Percentiles rank a stretch among this genome's conserved stretches.
Conservation (phyloP, 2,797 vertebrate genomes). For the Dicrostonyx torquatus region DNA sequence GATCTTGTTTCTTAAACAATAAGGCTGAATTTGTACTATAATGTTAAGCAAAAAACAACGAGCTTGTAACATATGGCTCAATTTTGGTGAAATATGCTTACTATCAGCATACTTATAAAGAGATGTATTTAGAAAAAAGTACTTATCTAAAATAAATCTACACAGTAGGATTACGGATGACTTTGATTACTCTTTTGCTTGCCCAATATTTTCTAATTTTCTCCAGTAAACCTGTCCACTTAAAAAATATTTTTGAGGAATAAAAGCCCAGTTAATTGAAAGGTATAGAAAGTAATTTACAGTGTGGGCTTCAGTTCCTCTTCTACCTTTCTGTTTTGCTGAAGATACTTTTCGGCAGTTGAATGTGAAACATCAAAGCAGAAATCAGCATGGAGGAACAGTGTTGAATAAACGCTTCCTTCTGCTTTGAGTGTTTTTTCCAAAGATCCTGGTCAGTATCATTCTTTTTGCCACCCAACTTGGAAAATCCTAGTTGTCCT, state of each 20-base stretch:
- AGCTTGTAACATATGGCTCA: background rate
- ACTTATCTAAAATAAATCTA: constrained; percentile 35
- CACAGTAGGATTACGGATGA: background rate
- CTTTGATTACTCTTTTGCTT: constrained; percentile 47
- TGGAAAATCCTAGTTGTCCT: constrained; percentile 35
- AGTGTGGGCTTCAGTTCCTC: background rate
- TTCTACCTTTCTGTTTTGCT: background rate
- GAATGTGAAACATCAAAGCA: constrained; percentile 7
- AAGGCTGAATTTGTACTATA: background rate
- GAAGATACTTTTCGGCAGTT: constrained; percentile 21
- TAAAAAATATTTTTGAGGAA: constrained; percentile 49
- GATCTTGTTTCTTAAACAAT: background rate
- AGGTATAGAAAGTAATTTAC: background rate
- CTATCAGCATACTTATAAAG: background rate
- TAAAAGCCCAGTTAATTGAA: background rate
- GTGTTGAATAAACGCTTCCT: background rate
- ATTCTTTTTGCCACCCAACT: background rate
- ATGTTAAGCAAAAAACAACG: background rate
- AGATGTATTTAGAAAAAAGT: background rate
- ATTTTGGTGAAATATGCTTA: constrained; percentile 24
- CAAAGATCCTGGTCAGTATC: constrained; percentile 30
- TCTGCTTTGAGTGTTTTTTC: constrained; percentile 2
- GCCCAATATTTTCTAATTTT: background rate
- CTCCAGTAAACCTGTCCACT: background rate
- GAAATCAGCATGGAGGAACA: background rate